Conservation (phyloP, 2,797 vertebrate species). For the Toxotes lorentzi region DNA sequence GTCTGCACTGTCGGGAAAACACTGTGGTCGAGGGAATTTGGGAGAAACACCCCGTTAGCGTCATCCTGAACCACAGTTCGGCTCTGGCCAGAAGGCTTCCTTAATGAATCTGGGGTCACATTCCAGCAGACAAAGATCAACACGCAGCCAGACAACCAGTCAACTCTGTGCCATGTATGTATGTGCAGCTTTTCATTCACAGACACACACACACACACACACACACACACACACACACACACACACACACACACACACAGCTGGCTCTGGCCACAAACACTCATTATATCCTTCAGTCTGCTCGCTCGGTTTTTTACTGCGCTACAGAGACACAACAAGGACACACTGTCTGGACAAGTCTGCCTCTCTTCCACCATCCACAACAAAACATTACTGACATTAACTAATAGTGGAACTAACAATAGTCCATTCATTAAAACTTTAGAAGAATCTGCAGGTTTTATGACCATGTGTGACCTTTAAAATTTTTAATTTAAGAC, state of each 20-base stretch:
- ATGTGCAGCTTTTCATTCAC: conserved; percentile 15
- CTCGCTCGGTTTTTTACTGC: conserved; percentile 31
- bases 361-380: conserved; percentile 52
- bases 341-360: conserved; percentile 58
- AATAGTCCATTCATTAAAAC: conserved; percentile 49
- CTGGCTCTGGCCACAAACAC: conserved; percentile 61
- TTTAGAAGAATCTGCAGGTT: not conserved
- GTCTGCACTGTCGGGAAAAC: conserved; percentile 40
- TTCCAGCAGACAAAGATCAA: conserved; percentile 74
- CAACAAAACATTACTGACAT: conserved; percentile 41
- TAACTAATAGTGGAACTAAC: conserved; percentile 33
- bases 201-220: conserved; percentile 22
- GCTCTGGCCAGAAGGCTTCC: conserved; percentile 52
- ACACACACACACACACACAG: conserved; percentile 35
- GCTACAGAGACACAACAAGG: conserved; percentile 55
- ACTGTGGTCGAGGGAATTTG: conserved; percentile 45
- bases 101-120: conserved; percentile 70
- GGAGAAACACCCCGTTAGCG: conserved; percentile 55
- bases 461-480: not conserved
- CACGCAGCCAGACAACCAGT: conserved; percentile 56
- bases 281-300: conserved; percentile 68
- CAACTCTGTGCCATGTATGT: conserved; percentile 23
- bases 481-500: not conserved
- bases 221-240: conserved; percentile 22
- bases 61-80: conserved; percentile 51